These are phyloP conservation scores for Wasmannia auropunctata DNA, from an alignment of 1,140 invertebrate species.

Conservation along the genomic window DNA sequence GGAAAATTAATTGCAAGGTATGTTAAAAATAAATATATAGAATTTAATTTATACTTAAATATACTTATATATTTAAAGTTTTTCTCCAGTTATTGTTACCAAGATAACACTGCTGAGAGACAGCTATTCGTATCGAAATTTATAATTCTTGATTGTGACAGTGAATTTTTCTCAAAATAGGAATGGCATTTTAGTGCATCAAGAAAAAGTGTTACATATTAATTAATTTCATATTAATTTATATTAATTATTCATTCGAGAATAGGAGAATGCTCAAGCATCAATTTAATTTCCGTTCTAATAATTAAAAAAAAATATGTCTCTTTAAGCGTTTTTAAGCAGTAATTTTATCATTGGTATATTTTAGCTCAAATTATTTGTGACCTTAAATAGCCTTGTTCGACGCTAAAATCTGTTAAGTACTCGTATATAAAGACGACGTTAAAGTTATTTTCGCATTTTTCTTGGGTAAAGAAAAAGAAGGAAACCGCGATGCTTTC, in stretches of 20 bases:
- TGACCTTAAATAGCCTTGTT: not conserved
- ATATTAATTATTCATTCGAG: not conserved
- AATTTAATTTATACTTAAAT: not conserved
- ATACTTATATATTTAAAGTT: not conserved
- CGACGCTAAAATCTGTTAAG: not conserved
- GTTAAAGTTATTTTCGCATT: slow-evolving; percentile 5
- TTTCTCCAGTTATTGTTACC: not conserved
- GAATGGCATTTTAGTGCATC: not conserved
- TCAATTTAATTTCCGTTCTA: not conserved
- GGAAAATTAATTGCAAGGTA: not conserved
- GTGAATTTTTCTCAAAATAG: not conserved
- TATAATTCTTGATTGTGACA: not conserved
- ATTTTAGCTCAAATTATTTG: not conserved
- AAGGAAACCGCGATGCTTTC: not conserved
- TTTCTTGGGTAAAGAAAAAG: not conserved
- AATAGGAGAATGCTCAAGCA: not conserved
- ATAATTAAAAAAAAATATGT: not conserved
- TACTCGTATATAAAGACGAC: not conserved
- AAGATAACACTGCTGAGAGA: not conserved
- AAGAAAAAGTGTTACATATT: not conserved
- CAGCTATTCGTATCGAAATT: not conserved
- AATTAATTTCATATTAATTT: no score
- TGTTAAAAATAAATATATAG: not conserved
- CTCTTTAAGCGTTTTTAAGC: not conserved
- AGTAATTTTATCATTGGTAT: not conserved